Conservation (phyloP, 1,140 invertebrate species). For the Ephestia elutella region DNA sequence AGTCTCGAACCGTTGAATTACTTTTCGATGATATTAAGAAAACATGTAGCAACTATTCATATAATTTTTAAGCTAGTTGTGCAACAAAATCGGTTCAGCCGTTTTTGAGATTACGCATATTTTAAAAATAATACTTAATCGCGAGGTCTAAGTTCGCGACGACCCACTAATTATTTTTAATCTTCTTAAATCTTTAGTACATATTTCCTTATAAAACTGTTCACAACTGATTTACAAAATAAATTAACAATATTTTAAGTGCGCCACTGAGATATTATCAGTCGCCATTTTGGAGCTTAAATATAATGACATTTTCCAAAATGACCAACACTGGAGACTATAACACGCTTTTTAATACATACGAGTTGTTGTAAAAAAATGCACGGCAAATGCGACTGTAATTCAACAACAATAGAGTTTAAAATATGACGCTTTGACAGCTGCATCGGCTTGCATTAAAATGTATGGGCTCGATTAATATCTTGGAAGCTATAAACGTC, state of each 20-base stretch:
- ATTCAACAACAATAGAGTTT: background rate
- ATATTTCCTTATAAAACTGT: too few relatives aligned
- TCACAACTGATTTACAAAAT: background rate
- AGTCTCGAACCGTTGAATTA: too few relatives aligned
- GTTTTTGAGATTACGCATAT: too few relatives aligned
- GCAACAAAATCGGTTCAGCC: too few relatives aligned
- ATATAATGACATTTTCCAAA: background rate
- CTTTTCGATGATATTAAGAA: too few relatives aligned
- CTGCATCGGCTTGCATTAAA: slow-evolving; percentile 27
- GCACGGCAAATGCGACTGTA: slow-evolving; percentile 7
- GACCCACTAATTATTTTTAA: too few relatives aligned
- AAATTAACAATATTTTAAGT: background rate
- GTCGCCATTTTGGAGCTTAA: background rate
- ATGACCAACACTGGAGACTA: background rate
- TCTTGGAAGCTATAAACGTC: slow-evolving; percentile 35
- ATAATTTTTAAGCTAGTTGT: too few relatives aligned
- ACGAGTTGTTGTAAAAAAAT: background rate
- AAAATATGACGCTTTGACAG: background rate
- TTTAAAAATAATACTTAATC: too few relatives aligned
- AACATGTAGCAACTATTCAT: too few relatives aligned
- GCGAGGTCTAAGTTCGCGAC: too few relatives aligned
- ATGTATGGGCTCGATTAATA: slow-evolving; percentile 45
- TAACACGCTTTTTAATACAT: slow-evolving; percentile 1
- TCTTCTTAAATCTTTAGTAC: too few relatives aligned
- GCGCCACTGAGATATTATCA: background rate